phyloP scores from a whole-genome alignment of 2,888 invertebrate genomes.

The Drosophila longiperda region DNA sequence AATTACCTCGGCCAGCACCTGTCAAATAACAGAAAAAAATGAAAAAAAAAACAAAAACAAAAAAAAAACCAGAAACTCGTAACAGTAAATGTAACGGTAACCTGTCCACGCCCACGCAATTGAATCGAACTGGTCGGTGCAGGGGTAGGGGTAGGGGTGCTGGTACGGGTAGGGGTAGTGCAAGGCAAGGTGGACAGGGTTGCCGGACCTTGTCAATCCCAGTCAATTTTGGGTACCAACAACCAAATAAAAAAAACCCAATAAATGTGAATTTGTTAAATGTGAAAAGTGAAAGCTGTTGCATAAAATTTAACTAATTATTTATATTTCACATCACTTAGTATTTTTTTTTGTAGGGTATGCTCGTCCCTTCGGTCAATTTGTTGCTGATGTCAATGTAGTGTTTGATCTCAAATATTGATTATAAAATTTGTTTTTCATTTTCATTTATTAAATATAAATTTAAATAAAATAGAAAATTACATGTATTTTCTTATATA shows the following conservation, averaged over 20 bases:
- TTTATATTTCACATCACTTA: conserved; percentile 61
- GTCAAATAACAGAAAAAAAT: neutral
- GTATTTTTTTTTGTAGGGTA: neutral
- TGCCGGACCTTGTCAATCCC: conserved; percentile 26
- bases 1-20: conserved; percentile 27
- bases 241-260: conserved; percentile 20
- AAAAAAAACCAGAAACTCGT: conserved; percentile 11
- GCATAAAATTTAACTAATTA: conserved; percentile 78
- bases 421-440: too few relatives aligned
- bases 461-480: too few relatives aligned
- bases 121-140: conserved; percentile 4
- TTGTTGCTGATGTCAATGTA: neutral
- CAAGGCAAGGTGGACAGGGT: neutral
- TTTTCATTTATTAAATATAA: too few relatives aligned
- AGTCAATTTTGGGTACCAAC: conserved; percentile 25
- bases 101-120: conserved; percentile 50
- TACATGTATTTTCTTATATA: too few relatives aligned
- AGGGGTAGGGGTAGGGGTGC: neutral
- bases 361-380: neutral
- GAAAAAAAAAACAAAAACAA: neutral
- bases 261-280: conserved; percentile 51
- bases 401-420: too few relatives aligned
- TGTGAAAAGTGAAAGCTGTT: conserved; percentile 77
- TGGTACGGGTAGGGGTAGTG: neutral
- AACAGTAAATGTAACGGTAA: conserved; percentile 27